Percentiles rank a stretch among this genome's conserved stretches.
Conservation (phyloP, 2,797 vertebrate species). For the Falco berigora region DNA sequence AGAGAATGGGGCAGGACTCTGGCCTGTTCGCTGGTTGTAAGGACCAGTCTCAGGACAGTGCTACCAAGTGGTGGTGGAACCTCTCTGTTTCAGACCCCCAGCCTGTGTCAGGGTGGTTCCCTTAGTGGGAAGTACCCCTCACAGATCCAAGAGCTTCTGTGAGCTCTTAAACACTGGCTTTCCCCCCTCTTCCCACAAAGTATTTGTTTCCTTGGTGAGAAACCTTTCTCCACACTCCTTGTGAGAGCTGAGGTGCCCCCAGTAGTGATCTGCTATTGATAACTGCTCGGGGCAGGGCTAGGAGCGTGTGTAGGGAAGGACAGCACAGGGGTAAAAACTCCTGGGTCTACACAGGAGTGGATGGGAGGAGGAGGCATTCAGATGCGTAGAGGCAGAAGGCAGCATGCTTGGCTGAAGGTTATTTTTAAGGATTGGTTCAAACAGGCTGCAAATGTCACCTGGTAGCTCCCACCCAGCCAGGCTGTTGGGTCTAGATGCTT, state of each 20-base stretch:
- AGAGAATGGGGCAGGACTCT: background rate
- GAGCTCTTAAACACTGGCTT: background rate
- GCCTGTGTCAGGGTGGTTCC: background rate
- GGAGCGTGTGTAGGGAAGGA: background rate
- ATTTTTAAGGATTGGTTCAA: background rate
- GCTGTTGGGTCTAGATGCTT: background rate
- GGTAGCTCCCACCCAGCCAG: background rate
- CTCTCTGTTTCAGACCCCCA: background rate
- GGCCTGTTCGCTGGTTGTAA: background rate
- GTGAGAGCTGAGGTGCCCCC: background rate
- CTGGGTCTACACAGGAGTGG: background rate
- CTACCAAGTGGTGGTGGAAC: background rate
- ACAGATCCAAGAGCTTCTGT: background rate
- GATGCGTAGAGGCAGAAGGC: background rate
- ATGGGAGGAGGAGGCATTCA: background rate
- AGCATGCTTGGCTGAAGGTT: background rate
- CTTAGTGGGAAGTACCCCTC: background rate
- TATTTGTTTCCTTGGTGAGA: background rate
- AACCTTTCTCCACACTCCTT: background rate
- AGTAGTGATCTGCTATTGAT: background rate
- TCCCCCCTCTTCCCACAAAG: background rate
- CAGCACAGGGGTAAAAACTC: background rate
- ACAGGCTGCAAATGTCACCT: background rate
- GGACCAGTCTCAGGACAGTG: background rate
- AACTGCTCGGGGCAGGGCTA: background rate